phyloP scores from a whole-genome alignment of 2,797 vertebrate genomes.

The Eremophila alpestris region DNA sequence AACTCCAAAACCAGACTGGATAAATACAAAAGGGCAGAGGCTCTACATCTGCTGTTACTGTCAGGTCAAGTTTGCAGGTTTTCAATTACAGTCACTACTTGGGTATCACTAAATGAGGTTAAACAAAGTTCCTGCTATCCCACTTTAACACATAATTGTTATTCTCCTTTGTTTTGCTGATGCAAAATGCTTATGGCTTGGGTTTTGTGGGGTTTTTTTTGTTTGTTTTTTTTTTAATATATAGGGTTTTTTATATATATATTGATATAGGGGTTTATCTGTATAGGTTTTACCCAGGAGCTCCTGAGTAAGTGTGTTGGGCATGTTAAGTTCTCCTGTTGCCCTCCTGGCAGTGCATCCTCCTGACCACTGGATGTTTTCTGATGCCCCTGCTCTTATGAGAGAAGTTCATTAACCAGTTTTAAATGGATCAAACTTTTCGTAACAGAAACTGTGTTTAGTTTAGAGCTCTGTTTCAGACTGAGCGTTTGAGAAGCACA shows the following conservation, averaged over 20 bases:
- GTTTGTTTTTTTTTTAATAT: no score
- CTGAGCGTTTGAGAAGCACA: not conserved
- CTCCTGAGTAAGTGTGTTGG: not conserved
- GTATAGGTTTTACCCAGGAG: not conserved
- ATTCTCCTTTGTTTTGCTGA: not conserved
- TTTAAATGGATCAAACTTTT: not conserved
- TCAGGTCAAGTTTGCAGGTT: not conserved
- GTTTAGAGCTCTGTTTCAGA: not conserved
- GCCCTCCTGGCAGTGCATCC: not conserved
- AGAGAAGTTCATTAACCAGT: not conserved
- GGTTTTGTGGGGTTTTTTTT: no score
- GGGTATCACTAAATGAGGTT: not conserved
- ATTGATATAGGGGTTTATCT: not conserved
- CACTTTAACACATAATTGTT: not conserved
- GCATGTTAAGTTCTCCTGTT: not conserved
- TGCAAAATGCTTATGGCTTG: not conserved
- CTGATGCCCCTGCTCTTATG: not conserved
- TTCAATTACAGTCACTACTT: not conserved
- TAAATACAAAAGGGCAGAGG: not conserved
- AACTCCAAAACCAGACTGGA: not conserved
- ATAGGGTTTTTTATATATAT: not conserved
- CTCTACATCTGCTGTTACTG: not conserved
- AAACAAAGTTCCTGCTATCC: not conserved
- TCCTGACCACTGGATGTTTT: not conserved
- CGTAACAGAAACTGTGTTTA: not conserved